These are phyloP conservation scores for Thera britannica DNA, from an alignment of 2,888 invertebrate species.

Conservation along the genomic window DNA sequence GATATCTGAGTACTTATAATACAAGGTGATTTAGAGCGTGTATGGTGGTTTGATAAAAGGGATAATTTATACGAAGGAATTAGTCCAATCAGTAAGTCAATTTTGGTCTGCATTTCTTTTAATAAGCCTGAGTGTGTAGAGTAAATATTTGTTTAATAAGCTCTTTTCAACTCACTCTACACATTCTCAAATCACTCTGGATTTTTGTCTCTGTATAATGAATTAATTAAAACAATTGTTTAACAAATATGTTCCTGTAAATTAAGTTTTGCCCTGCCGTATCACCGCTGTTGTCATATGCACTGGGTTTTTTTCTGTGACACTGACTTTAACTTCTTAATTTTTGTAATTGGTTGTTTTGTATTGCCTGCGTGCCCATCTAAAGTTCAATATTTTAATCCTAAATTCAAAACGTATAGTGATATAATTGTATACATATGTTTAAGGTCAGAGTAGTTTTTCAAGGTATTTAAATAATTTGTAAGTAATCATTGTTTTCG, in stretches of 20 bases:
- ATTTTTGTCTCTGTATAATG: too few relatives aligned
- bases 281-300: constrained; percentile 7
- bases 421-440: background rate
- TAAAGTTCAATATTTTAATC: constrained; percentile 8
- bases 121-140: too few relatives aligned
- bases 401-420: background rate
- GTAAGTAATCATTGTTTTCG: constrained; percentile 26
- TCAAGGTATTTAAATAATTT: constrained; percentile 30
- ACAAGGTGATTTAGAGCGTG: too few relatives aligned
- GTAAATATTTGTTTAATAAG: too few relatives aligned
- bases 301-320: constrained; percentile 21
- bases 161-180: too few relatives aligned
- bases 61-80: too few relatives aligned
- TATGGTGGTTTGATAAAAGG: too few relatives aligned
- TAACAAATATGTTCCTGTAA: too few relatives aligned
- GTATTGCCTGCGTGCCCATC: constrained; percentile 34
- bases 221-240: too few relatives aligned
- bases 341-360: constrained; percentile 33
- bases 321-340: constrained; percentile 34
- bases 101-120: too few relatives aligned
- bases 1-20: background rate
- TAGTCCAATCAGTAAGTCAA: too few relatives aligned
- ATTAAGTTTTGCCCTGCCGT: constrained; percentile 4
- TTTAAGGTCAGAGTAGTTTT: constrained; percentile 36
- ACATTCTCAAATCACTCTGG: too few relatives aligned